phyloP scores from a whole-genome alignment of 2,113 vertebrate genomes.

The Sceloporus tristichus region DNA sequence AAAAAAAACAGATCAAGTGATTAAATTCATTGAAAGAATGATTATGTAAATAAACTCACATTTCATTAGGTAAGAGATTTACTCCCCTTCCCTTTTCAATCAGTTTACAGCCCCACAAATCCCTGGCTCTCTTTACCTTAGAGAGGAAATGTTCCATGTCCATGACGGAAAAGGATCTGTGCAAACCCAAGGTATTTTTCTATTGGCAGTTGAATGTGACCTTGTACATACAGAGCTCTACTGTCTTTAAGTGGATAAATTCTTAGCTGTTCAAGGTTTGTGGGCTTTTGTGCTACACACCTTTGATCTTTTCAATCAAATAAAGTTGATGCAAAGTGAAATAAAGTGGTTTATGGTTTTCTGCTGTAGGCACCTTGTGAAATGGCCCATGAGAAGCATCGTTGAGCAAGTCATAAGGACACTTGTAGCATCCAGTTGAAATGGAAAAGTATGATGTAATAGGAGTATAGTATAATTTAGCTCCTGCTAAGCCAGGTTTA shows the following conservation, averaged over 20 bases:
- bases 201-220: background rate
- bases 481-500: background rate
- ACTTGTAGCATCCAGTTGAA: background rate
- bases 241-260: too few species aligned
- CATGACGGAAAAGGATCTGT: too few species aligned
- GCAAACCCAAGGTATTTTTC: background rate
- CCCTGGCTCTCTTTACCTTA: too few species aligned
- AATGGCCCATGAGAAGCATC: too few species aligned
- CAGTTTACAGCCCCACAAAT: too few species aligned
- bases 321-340: background rate
- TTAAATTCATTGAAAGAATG: too few species aligned
- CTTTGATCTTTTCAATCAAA: background rate
- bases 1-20: background rate
- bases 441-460: background rate
- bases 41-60: too few species aligned
- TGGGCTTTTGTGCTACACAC: background rate
- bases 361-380: background rate
- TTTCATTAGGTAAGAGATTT: too few species aligned
- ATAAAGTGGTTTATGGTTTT: background rate
- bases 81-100: too few species aligned
- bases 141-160: too few species aligned
- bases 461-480: background rate
- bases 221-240: background rate
- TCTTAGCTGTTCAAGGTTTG: background rate
- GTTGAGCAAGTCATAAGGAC: background rate